Evolutionary conservation across 2,888 invertebrate species (phyloP).

Genomic region (Dryobota labecula): DNA sequence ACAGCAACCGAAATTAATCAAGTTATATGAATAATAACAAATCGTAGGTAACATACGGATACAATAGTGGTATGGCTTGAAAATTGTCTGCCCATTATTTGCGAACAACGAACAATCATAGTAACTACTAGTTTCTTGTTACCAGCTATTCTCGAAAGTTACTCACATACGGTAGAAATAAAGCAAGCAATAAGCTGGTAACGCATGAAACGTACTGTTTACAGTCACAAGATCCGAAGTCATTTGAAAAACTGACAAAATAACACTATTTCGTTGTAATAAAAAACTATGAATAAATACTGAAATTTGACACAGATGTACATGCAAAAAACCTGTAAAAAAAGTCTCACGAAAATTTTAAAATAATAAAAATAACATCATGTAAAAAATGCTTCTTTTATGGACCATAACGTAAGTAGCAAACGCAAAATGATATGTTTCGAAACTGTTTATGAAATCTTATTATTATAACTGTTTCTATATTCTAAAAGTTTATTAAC

Average conservation of each 20-base stretch:
- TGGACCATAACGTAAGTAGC: too few species aligned
- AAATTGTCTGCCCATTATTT: conserved; percentile 42
- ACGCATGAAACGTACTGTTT: neutral
- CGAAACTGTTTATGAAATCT: too few species aligned
- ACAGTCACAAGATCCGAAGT: too few species aligned
- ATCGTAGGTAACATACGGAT: conserved; percentile 37
- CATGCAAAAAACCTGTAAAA: neutral
- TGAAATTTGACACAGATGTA: neutral
- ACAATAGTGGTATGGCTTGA: conserved; percentile 34
- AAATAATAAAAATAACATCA: neutral
- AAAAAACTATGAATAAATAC: neutral
- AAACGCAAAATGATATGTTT: too few species aligned
- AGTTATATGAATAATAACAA: conserved; percentile 37
- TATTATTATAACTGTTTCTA: too few species aligned
- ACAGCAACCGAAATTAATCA: conserved; percentile 40
- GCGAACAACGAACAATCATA: conserved; percentile 42
- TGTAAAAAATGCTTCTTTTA: neutral
- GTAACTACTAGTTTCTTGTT: conserved; percentile 14
- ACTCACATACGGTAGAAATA: neutral
- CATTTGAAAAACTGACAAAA: neutral
- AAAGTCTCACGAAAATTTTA: neutral
- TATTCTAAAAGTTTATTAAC: too few species aligned
- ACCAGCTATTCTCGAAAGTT: conserved; percentile 30
- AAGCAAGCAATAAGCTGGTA: too few species aligned
- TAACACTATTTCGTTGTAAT: neutral